Evolutionary conservation across 2,797 vertebrate genomes (phyloP).

Genomic region (Danio jaintianensis): DNA sequence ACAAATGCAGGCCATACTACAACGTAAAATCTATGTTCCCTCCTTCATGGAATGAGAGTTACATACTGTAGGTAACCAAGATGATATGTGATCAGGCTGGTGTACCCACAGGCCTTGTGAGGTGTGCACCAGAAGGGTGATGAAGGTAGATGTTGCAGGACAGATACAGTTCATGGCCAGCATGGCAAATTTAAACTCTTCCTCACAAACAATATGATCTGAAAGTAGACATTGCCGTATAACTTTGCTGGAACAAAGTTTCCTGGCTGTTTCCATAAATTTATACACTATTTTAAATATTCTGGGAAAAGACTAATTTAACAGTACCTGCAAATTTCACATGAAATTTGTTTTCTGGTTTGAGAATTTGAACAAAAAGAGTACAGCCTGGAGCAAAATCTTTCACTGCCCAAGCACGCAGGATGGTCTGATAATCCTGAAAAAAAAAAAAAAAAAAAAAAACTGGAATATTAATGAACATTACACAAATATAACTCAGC

Average conservation of each 20-base stretch:
- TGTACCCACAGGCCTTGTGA: slow-evolving; percentile 90
- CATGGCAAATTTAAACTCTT: slow-evolving; percentile 94
- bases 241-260: neutral
- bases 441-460: neutral
- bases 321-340: slow-evolving; percentile 92
- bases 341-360: slow-evolving; percentile 94
- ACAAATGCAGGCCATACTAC: too few species aligned
- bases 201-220: slow-evolving; percentile 96
- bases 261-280: neutral
- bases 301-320: neutral
- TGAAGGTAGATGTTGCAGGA: slow-evolving; percentile 92
- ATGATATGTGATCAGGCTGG: neutral
- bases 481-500: neutral
- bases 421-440: slow-evolving; percentile 94
- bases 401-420: slow-evolving; percentile 95
- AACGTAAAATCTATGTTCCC: too few species aligned
- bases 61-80: too few species aligned
- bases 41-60: too few species aligned
- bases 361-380: slow-evolving; percentile 93
- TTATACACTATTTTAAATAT: neutral
- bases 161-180: slow-evolving; percentile 93
- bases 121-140: slow-evolving; percentile 93
- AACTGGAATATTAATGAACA: neutral
- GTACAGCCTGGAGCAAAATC: slow-evolving; percentile 94
- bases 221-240: slow-evolving; percentile 38